phyloP scores from a whole-genome alignment of 2,113 vertebrate genomes.

The Bufo gargarizans region DNA sequence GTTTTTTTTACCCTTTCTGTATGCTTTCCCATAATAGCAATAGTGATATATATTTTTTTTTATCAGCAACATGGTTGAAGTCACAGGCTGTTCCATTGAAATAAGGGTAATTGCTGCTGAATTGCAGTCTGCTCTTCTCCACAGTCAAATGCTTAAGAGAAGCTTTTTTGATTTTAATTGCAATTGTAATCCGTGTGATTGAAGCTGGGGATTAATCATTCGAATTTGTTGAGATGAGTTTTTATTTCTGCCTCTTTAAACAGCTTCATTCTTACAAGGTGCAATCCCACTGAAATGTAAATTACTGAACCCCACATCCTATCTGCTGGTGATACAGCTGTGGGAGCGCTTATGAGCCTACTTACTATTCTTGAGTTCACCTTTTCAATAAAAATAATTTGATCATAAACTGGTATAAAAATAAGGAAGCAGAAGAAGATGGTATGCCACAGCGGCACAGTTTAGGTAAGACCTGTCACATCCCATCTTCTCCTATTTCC shows the following conservation, averaged over 20 bases:
- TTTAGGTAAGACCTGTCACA: too few relatives aligned
- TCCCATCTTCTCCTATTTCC: too few relatives aligned
- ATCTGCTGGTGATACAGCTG: conserved; percentile 87
- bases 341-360: conserved; percentile 71
- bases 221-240: conserved; percentile 78
- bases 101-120: conserved; percentile 43
- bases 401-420: not conserved
- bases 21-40: conserved; percentile 19
- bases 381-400: conserved; percentile 77
- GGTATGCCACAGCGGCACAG: too few relatives aligned
- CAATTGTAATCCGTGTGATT: conserved; percentile 85
- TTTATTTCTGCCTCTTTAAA: conserved; percentile 76
- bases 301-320: conserved; percentile 90
- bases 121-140: conserved; percentile 62
- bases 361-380: conserved; percentile 77
- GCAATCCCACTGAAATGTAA: conserved; percentile 95
- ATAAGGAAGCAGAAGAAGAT: not conserved
- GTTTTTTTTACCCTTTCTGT: conserved; percentile 8
- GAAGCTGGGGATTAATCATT: conserved; percentile 81
- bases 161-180: conserved; percentile 84
- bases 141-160: conserved; percentile 76
- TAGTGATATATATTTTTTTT: conserved; percentile 37
- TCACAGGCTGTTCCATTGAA: conserved; percentile 41
- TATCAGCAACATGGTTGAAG: conserved; percentile 44
- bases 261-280: conserved; percentile 83